These are phyloP conservation scores for Isichthys henryi DNA, from an alignment of 2,113 vertebrate species.

Conservation along the genomic window DNA sequence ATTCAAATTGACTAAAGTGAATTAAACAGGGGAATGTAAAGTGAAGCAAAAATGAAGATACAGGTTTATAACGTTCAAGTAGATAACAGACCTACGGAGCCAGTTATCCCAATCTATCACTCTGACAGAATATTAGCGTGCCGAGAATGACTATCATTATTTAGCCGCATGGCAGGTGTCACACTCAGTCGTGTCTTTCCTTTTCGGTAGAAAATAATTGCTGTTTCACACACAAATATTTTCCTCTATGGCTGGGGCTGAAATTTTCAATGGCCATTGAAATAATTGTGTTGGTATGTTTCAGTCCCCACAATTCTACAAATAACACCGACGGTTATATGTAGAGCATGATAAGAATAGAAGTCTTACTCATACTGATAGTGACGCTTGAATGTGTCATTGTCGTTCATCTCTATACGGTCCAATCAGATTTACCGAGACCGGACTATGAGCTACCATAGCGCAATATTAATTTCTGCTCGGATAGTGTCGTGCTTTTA, in stretches of 20 bases:
- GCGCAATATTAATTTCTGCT: not conserved
- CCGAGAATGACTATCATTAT: not conserved
- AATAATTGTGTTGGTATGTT: not conserved
- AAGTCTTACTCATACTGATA: constrained; percentile 51
- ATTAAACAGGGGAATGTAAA: not conserved
- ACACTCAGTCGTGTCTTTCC: not conserved
- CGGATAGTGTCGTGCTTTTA: not conserved
- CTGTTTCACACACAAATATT: not conserved
- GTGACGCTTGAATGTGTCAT: constrained; percentile 47
- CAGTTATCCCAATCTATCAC: not conserved
- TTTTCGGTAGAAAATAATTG: not conserved
- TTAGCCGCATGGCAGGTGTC: not conserved
- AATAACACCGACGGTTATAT: constrained; percentile 46
- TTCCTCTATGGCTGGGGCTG: not conserved
- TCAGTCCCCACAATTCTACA: constrained; percentile 37
- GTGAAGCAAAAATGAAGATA: not conserved
- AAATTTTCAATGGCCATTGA: not conserved
- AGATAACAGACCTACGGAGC: not conserved
- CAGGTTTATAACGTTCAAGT: not conserved
- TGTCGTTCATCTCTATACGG: constrained; percentile 12
- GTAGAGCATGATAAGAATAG: constrained; percentile 31
- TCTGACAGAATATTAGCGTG: not conserved
- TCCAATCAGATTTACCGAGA: constrained; percentile 41
- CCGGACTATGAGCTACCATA: constrained; percentile 29
- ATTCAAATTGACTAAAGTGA: not conserved